These are phyloP conservation scores for Telmatochromis brichardi DNA, from an alignment of 2,113 vertebrate species.

Conservation along the genomic window DNA sequence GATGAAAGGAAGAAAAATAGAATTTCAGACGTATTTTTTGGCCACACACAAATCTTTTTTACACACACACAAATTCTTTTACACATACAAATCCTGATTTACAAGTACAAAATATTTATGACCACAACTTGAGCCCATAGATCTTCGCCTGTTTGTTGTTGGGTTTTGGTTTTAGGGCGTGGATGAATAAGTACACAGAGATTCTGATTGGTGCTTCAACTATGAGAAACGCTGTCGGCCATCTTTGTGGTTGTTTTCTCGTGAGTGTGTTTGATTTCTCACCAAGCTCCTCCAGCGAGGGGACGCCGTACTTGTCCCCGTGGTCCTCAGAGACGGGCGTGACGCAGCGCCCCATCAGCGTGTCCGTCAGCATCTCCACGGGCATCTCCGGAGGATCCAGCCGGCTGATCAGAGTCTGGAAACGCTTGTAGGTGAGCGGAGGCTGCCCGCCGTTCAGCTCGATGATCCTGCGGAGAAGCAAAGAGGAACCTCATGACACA, in stretches of 20 bases:
- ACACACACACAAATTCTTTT: neutral
- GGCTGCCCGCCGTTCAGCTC: constrained; percentile 73
- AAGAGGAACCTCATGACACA: neutral
- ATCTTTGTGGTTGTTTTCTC: neutral
- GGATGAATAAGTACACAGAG: neutral
- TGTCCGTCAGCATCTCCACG: constrained; percentile 61
- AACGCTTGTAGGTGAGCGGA: constrained; percentile 75
- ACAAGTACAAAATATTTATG: neutral
- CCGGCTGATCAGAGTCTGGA: constrained; percentile 74
- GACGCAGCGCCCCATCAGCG: constrained; percentile 63
- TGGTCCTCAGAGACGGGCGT: constrained; percentile 71
- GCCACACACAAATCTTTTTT: neutral
- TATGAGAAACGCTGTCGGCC: neutral
- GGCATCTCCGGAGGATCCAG: constrained; percentile 73
- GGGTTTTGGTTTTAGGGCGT: neutral
- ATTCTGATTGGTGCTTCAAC: neutral
- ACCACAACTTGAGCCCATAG: neutral
- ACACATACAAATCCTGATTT: neutral
- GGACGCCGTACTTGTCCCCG: constrained; percentile 72
- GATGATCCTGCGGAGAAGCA: constrained; percentile 57
- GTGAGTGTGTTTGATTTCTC: neutral
- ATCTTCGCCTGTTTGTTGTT: neutral
- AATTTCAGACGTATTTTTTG: neutral
- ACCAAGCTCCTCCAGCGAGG: constrained; percentile 75
- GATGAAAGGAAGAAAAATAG: neutral